phyloP scores from a whole-genome alignment of 2,113 vertebrate species.

The Neomonachus schauinslandi region DNA sequence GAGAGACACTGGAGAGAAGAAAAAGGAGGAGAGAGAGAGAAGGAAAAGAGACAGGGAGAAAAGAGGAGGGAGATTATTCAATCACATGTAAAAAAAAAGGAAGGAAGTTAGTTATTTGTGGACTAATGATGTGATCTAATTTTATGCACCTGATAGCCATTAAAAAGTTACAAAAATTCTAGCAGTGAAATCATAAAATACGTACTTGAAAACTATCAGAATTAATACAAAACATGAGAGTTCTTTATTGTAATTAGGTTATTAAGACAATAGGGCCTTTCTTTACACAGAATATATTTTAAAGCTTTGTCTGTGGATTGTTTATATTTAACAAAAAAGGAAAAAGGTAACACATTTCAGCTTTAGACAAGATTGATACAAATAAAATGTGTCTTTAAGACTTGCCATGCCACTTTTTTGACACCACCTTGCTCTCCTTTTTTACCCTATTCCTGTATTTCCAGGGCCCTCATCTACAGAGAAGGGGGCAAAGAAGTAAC shows the following conservation, averaged over 20 bases:
- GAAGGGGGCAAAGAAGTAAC: rapidly evolving
- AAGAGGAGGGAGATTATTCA: not conserved
- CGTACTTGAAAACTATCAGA: not conserved
- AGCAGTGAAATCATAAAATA: not conserved
- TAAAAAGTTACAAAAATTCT: slow-evolving; percentile 27
- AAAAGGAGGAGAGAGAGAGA: not conserved
- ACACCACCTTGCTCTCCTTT: not conserved
- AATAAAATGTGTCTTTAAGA: not conserved
- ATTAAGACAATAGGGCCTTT: not conserved
- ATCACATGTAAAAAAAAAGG: not conserved
- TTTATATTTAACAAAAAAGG: slow-evolving; percentile 36
- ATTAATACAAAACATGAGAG: not conserved
- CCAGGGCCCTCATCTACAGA: not conserved
- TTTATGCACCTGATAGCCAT: not conserved
- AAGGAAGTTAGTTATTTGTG: not conserved
- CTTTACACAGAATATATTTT: not conserved
- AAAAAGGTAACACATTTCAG: not conserved
- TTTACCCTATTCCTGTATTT: not conserved
- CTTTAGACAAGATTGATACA: not conserved
- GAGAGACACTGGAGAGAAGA: not conserved
- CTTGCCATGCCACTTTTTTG: not conserved
- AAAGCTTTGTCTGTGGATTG: not conserved
- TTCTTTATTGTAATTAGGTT: not conserved
- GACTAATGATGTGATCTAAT: not conserved
- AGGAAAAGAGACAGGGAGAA: not conserved